Conservation (phyloP, 2,888 invertebrate species). For the Drosophila differens region DNA sequence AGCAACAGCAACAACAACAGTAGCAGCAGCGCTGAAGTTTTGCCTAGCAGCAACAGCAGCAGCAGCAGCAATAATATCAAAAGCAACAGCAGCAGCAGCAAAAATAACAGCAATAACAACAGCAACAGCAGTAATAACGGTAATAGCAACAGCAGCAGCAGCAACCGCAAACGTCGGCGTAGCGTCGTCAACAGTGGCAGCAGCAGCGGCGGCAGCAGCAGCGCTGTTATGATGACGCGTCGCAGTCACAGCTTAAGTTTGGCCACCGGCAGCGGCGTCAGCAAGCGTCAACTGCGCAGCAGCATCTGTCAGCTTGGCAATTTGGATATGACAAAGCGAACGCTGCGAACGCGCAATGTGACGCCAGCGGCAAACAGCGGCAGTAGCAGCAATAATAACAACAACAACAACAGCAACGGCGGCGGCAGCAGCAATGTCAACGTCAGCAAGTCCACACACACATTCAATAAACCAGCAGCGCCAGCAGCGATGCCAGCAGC, state of each 20-base stretch:
- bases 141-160: neutral
- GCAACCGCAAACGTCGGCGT: slow-evolving; percentile 12
- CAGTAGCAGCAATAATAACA: slow-evolving; percentile 4
- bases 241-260: slow-evolving; percentile 49
- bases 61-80: neutral
- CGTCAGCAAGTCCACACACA: slow-evolving; percentile 60
- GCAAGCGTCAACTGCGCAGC: slow-evolving; percentile 83
- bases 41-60: slow-evolving; percentile 19
- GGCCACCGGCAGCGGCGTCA: slow-evolving; percentile 53
- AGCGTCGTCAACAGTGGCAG: neutral
- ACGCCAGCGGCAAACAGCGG: slow-evolving; percentile 46
- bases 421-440: slow-evolving; percentile 5
- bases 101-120: neutral
- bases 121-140: neutral
- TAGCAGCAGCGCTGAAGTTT: neutral
- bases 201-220: neutral
- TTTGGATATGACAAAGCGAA: slow-evolving; percentile 81
- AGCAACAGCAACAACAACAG: slow-evolving; percentile 14
- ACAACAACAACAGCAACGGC: slow-evolving; percentile 28
- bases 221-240: slow-evolving; percentile 51
- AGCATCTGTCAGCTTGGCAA: slow-evolving; percentile 58
- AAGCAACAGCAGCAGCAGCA: slow-evolving; percentile 7
- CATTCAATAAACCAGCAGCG: slow-evolving; percentile 58
- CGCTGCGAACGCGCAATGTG: slow-evolving; percentile 81
- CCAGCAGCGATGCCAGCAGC: slow-evolving; percentile 2